A percentile compares a stretch with the other conserved stretches of the same genome.
Evolutionary conservation across 2,888 invertebrate genomes (phyloP).

Genomic region (Chironomus riparius): DNA sequence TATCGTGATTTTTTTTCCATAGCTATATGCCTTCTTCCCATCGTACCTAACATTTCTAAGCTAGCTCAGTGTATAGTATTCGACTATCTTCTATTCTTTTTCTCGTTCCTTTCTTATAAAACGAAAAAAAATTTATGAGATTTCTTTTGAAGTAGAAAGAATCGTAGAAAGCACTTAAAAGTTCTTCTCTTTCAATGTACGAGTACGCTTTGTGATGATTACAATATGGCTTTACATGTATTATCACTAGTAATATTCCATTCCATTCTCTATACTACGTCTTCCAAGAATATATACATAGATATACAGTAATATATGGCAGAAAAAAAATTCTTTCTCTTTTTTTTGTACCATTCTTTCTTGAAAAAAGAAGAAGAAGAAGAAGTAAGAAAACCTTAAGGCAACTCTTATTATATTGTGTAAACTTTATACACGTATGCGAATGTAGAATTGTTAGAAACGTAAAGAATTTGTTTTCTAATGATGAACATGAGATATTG

Average conservation of each 20-base stretch:
- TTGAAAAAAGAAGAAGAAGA: no score
- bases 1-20: background rate
- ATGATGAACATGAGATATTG: no score
- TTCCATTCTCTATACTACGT: no score
- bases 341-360: no score
- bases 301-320: no score
- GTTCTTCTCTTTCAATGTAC: background rate
- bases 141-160: background rate
- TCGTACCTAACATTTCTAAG: background rate
- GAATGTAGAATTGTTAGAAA: no score
- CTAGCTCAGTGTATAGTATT: background rate
- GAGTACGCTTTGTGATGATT: background rate
- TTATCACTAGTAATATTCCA: background rate
- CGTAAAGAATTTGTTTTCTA: no score
- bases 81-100: background rate
- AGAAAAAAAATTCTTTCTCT: no score
- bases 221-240: background rate
- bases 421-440: no score
- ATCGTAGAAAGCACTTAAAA: conserved; percentile 12
- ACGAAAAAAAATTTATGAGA: conserved; percentile 15
- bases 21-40: background rate
- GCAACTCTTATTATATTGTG: no score
- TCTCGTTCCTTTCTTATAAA: background rate
- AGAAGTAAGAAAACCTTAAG: no score
- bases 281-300: no score